Evolutionary conservation across 2,888 invertebrate genomes (phyloP).

Genomic region (Micropterix aruncella): DNA sequence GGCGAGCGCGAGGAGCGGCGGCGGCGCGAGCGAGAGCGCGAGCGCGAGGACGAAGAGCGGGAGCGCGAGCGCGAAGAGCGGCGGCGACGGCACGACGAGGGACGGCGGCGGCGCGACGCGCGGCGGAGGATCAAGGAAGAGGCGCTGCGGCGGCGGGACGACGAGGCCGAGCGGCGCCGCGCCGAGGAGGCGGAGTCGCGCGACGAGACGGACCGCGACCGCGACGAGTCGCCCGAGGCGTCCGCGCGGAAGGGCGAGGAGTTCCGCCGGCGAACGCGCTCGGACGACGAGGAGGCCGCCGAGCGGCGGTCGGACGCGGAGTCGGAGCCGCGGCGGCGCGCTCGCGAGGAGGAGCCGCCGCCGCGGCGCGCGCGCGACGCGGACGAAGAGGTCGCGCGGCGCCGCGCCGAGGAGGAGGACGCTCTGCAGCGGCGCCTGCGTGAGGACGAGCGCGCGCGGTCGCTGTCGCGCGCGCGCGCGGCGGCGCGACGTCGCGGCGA

Average conservation of each 20-base stretch:
- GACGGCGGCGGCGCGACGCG: slow-evolving; percentile 8
- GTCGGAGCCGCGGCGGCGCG: slow-evolving; percentile 9
- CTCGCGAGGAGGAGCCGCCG: slow-evolving; percentile 8
- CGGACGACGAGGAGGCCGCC: slow-evolving; percentile 7
- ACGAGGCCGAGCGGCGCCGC: slow-evolving; percentile 5
- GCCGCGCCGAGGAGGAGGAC: slow-evolving; percentile 17
- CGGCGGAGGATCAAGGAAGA: slow-evolving; percentile 9
- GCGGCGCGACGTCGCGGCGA: slow-evolving; percentile 12
- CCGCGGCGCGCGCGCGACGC: slow-evolving; percentile 6
- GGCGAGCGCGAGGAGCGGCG: slow-evolving; percentile 24
- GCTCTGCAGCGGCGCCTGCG: slow-evolving; percentile 14
- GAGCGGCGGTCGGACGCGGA: slow-evolving; percentile 7
- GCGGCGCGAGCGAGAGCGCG: slow-evolving; percentile 10
- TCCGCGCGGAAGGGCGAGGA: slow-evolving; percentile 5
- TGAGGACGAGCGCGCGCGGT: slow-evolving; percentile 25
- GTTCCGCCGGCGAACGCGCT: slow-evolving; percentile 3
- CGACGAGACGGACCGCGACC: slow-evolving; percentile 3
- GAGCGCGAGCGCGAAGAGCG: slow-evolving; percentile 34
- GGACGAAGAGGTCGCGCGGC: slow-evolving; percentile 16
- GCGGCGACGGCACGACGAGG: slow-evolving; percentile 11
- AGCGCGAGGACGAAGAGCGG: slow-evolving; percentile 23
- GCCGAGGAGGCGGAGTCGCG: slow-evolving; percentile 6
- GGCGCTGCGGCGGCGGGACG: slow-evolving; percentile 5
- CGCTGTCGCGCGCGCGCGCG: slow-evolving; percentile 21
- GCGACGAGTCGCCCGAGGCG: no score